Evolutionary conservation across 2,797 vertebrate genomes (phyloP).

Genomic region (Cichlasoma orientale): DNA sequence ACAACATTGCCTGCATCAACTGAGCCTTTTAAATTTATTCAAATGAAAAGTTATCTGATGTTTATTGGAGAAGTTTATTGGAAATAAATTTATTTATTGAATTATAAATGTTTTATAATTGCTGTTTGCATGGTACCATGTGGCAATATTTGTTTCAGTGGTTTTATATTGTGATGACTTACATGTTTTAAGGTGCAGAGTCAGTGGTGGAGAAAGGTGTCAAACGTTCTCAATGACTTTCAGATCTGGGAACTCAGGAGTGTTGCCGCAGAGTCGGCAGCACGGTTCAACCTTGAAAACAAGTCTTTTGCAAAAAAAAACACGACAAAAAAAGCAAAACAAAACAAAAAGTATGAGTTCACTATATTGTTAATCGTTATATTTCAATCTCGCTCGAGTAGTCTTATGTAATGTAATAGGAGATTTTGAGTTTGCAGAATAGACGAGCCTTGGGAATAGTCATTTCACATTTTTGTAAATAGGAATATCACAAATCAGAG

Average conservation of each 20-base stretch:
- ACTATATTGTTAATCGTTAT: conserved; percentile 76
- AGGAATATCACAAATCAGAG: conserved; percentile 67
- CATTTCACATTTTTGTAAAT: conserved; percentile 77
- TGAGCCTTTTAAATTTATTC: conserved; percentile 81
- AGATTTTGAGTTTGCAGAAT: conserved; percentile 66
- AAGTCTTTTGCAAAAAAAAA: conserved; percentile 66
- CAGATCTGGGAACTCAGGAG: conserved; percentile 29
- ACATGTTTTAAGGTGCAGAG: conserved; percentile 61
- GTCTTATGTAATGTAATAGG: conserved; percentile 69
- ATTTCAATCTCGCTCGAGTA: conserved; percentile 76
- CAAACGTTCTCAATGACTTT: conserved; percentile 32
- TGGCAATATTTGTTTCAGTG: conserved; percentile 81
- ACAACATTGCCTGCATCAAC: conserved; percentile 83
- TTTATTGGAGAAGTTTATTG: conserved; percentile 70
- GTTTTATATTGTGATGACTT: conserved; percentile 78
- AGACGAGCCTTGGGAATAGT: conserved; percentile 63
- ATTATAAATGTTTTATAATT: conserved; percentile 80
- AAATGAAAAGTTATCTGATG: conserved; percentile 62
- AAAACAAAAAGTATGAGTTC: conserved; percentile 63
- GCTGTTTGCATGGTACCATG: conserved; percentile 83
- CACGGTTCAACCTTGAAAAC: conserved; percentile 58
- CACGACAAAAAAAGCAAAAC: conserved; percentile 46
- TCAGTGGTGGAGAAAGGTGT: conserved; percentile 2
- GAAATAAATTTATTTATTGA: conserved; percentile 74
- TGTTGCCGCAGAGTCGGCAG: neutral